A percentile compares a stretch with the other conserved stretches of the same genome.
These are phyloP conservation scores for Notiomystis cincta DNA, from an alignment of 2,113 vertebrate genomes.

Conservation along the genomic window DNA sequence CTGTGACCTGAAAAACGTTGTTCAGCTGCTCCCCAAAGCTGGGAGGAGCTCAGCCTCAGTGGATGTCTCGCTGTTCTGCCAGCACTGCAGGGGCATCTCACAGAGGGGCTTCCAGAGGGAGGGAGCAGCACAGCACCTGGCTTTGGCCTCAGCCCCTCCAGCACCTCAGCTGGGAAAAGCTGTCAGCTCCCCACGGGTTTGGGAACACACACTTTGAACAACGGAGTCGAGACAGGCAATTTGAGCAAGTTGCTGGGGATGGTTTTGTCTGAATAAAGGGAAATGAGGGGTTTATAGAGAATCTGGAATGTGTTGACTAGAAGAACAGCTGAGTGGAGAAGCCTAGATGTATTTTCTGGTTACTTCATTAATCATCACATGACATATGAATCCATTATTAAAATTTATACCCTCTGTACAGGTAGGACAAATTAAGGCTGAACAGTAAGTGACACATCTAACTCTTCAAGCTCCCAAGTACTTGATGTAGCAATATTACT, in stretches of 20 bases:
- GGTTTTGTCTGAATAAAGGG: neutral
- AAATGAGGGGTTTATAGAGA: neutral
- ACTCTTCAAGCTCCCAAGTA: neutral
- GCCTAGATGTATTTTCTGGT: neutral
- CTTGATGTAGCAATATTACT: neutral
- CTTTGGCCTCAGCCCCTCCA: neutral
- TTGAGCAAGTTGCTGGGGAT: neutral
- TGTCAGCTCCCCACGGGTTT: neutral
- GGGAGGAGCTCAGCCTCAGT: accelerated
- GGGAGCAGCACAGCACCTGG: too few relatives aligned
- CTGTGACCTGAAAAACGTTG: neutral
- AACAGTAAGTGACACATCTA: neutral
- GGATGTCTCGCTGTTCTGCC: neutral
- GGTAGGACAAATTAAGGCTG: neutral
- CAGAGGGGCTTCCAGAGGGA: neutral
- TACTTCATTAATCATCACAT: neutral
- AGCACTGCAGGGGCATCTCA: neutral
- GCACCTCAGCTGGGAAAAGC: neutral
- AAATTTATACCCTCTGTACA: neutral
- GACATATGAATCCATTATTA: neutral
- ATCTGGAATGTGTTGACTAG: neutral
- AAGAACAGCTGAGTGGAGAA: neutral
- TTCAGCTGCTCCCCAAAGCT: neutral
- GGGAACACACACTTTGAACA: neutral
- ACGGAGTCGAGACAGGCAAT: neutral